phyloP scores from a whole-genome alignment of 1,140 invertebrate genomes.

The Drosophila sproati region DNA sequence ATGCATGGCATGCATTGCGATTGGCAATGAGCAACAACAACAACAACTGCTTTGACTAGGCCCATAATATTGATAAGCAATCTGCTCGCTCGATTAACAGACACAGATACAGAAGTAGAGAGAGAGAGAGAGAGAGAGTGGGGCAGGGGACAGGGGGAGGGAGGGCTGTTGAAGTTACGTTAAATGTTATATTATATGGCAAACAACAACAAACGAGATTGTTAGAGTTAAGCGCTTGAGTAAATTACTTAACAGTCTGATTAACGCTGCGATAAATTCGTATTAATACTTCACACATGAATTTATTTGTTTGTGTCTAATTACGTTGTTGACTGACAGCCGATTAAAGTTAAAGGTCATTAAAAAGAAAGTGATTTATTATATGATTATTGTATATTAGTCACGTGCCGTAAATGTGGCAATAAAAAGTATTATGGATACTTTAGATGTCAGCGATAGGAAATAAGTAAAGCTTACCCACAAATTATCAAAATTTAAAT shows the following conservation, averaged over 20 bases:
- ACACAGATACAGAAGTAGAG: neutral
- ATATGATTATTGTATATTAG: neutral
- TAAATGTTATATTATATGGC: conserved; percentile 5
- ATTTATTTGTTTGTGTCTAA: conserved; percentile 23
- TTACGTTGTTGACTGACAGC: conserved; percentile 28
- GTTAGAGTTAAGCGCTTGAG: conserved; percentile 24
- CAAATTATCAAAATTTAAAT: neutral
- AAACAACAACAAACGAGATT: conserved; percentile 25
- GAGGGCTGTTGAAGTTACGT: conserved; percentile 1
- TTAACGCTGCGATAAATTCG: conserved; percentile 54
- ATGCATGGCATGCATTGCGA: conserved; percentile 54
- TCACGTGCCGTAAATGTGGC: neutral
- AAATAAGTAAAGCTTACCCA: neutral
- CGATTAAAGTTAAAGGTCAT: conserved; percentile 1
- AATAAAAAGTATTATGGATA: conserved; percentile 1
- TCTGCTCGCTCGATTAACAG: conserved; percentile 59
- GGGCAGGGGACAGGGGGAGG: too few species aligned
- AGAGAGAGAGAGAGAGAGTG: too few species aligned
- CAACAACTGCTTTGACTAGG: conserved; percentile 34
- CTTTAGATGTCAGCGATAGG: neutral
- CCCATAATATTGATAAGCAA: conserved; percentile 73
- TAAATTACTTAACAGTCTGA: conserved; percentile 48
- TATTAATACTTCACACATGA: conserved; percentile 48
- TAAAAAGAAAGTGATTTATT: conserved; percentile 24
- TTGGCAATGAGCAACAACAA: conserved; percentile 30